phyloP scores from a whole-genome alignment of 2,888 invertebrate genomes.

The Tethea ocularis region DNA sequence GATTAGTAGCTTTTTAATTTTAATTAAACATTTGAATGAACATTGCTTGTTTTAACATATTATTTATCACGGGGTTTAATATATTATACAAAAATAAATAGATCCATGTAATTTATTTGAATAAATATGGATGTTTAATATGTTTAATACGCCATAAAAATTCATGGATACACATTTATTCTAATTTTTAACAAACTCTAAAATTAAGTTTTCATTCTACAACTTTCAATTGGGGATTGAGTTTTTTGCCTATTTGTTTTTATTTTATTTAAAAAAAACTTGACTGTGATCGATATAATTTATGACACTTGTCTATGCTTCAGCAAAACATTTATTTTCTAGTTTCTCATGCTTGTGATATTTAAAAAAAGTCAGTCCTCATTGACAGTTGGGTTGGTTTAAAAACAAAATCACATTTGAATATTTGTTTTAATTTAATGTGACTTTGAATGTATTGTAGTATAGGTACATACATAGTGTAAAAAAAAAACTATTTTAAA shows the following conservation, averaged over 20 bases:
- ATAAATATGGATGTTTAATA: conserved; percentile 17
- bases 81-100: conserved; percentile 38
- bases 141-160: conserved; percentile 43
- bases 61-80: conserved; percentile 36
- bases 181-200: conserved; percentile 13
- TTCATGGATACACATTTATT: conserved; percentile 39
- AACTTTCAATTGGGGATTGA: conserved; percentile 43
- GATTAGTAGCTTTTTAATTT: conserved; percentile 53
- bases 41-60: conserved; percentile 23
- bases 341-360: conserved; percentile 35
- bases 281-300: conserved; percentile 47
- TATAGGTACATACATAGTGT: conserved; percentile 20
- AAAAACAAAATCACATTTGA: conserved; percentile 66
- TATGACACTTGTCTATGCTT: conserved; percentile 35
- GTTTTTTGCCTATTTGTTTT: conserved; percentile 40
- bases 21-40: neutral
- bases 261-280: conserved; percentile 27
- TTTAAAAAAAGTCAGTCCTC: conserved; percentile 59
- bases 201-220: conserved; percentile 10
- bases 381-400: conserved; percentile 14
- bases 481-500: conserved; percentile 4
- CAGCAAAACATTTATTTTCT: conserved; percentile 16
- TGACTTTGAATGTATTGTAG: conserved; percentile 63
- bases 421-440: conserved; percentile 76
- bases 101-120: conserved; percentile 58